These are phyloP conservation scores for Beroe ovata DNA, from an alignment of 37 sponge, comb jelly and placozoan species.

Conservation along the genomic window DNA sequence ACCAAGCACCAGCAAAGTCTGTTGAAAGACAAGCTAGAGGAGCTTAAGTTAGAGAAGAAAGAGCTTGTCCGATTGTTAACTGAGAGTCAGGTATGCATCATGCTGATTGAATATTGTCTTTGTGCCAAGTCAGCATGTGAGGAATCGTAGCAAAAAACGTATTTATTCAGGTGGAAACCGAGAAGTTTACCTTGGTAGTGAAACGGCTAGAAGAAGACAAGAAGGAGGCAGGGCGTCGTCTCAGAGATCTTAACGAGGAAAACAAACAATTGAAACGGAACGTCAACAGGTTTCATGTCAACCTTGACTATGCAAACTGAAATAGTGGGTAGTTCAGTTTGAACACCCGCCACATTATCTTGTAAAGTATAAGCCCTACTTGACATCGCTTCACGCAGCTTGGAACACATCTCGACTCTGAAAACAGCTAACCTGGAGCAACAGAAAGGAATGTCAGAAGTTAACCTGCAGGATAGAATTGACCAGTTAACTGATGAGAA, in stretches of 20 bases:
- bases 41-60: constrained; percentile 46
- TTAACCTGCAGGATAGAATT: constrained; percentile 8
- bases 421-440: constrained; percentile 55
- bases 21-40: constrained; percentile 26
- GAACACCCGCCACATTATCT: too few species aligned
- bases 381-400: too few species aligned
- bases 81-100: constrained; percentile 12
- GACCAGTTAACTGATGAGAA: constrained; percentile 51
- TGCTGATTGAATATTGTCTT: too few species aligned
- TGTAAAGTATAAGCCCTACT: neutral
- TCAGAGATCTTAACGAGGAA: constrained; percentile 45
- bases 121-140: too few species aligned
- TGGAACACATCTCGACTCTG: constrained; percentile 28
- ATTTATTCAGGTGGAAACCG: constrained; percentile 46
- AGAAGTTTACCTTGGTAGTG: constrained; percentile 56
- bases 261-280: constrained; percentile 57
- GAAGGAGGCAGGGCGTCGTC: constrained; percentile 26
- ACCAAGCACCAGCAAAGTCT: neutral
- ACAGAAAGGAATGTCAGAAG: constrained; percentile 49
- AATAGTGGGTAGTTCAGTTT: too few species aligned
- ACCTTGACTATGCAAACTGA: too few species aligned
- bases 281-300: constrained; percentile 28
- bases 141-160: too few species aligned
- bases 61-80: constrained; percentile 38
- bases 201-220: constrained; percentile 49